Percentiles rank a stretch among this genome's conserved stretches.
Conservation (phyloP, 1,140 invertebrate species). For the Drosophila mojavensis region DNA sequence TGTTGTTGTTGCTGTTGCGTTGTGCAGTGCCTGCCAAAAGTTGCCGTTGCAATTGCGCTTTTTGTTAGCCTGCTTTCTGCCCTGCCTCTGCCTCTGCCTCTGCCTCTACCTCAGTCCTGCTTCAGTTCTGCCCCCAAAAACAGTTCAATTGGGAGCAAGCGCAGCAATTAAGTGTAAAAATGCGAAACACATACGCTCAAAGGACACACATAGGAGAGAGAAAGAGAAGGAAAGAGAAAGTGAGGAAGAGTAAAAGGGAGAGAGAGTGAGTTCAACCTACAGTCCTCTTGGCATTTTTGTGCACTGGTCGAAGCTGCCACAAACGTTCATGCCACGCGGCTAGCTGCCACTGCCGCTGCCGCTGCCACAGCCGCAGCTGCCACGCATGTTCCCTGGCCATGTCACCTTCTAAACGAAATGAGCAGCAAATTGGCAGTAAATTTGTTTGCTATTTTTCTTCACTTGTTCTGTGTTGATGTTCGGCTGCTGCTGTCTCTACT, state of each 20-base stretch:
- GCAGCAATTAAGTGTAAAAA: constrained; percentile 81
- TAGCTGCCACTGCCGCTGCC: constrained; percentile 15
- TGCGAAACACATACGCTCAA: constrained; percentile 79
- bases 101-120: background rate
- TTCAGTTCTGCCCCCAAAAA: too few species aligned
- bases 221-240: too few species aligned
- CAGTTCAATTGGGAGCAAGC: constrained; percentile 75
- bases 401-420: constrained; percentile 81
- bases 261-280: too few species aligned
- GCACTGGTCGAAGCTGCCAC: constrained; percentile 29
- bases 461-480: constrained; percentile 50
- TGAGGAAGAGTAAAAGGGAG: too few species aligned
- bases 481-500: too few species aligned
- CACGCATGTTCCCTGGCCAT: constrained; percentile 70
- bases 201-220: constrained; percentile 38
- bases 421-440: constrained; percentile 81
- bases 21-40: constrained; percentile 52
- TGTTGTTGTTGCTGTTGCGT: constrained; percentile 2
- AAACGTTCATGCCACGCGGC: constrained; percentile 9
- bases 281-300: constrained; percentile 10
- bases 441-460: constrained; percentile 81
- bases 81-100: background rate
- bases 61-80: constrained; percentile 45
- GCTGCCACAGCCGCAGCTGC: constrained; percentile 26
- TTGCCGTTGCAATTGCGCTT: constrained; percentile 70